These are phyloP conservation scores for Oenanthe oenanthe DNA, from an alignment of 2,113 vertebrate species.

Conservation along the genomic window DNA sequence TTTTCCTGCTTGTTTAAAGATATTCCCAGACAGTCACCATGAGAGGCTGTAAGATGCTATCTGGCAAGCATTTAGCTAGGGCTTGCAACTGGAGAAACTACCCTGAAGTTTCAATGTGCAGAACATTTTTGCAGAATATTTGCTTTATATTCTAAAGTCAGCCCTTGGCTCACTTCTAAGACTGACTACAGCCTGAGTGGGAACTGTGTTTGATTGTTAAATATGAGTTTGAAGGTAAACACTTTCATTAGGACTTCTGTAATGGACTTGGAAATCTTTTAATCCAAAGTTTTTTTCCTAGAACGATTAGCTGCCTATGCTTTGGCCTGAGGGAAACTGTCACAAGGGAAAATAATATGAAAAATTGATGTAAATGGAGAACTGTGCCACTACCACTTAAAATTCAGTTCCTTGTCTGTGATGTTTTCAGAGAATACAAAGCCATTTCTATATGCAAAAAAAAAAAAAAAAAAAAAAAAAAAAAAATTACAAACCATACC, in stretches of 20 bases:
- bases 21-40: not conserved
- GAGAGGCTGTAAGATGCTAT: not conserved
- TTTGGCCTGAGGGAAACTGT: not conserved
- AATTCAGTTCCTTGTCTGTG: not conserved
- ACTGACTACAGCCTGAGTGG: not conserved
- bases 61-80: not conserved
- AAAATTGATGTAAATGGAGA: not conserved
- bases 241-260: not conserved
- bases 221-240: constrained; percentile 7
- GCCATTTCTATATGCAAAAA: not conserved
- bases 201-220: not conserved
- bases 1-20: not conserved
- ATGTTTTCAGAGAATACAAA: not conserved
- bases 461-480: not conserved
- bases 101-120: not conserved
- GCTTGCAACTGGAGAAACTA: not conserved
- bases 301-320: not conserved
- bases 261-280: not conserved
- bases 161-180: not conserved
- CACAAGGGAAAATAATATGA: not conserved
- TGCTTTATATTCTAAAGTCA: not conserved
- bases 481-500: not conserved
- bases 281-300: constrained; percentile 12
- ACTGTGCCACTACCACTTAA: not conserved
- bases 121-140: not conserved